A percentile compares a stretch with the other conserved stretches of the same genome.
Evolutionary conservation across 1,140 invertebrate genomes (phyloP).

Genomic region (Drosophila bifasciata): DNA sequence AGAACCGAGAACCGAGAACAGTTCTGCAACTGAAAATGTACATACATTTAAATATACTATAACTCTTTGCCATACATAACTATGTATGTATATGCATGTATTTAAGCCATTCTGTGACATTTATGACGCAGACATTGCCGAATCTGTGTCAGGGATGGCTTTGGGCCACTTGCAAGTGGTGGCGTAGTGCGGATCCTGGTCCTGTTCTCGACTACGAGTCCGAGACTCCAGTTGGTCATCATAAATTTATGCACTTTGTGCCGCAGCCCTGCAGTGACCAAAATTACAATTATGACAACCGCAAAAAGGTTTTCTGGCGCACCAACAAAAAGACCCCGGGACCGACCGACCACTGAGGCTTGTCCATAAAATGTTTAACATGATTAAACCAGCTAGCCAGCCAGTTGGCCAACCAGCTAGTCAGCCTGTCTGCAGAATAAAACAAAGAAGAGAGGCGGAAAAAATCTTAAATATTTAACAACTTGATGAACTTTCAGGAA

Average conservation of each 20-base stretch:
- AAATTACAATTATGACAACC: constrained; percentile 83
- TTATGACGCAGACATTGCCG: constrained; percentile 55
- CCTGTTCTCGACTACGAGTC: constrained; percentile 11
- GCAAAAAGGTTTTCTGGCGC: constrained; percentile 80
- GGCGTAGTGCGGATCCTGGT: constrained; percentile 1
- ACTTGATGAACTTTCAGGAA: constrained; percentile 53
- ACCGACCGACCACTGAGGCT: constrained; percentile 19
- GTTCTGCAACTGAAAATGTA: constrained; percentile 49
- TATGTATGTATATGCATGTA: constrained; percentile 26
- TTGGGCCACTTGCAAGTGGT: constrained; percentile 16
- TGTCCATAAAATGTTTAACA: constrained; percentile 79
- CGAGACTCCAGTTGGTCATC: constrained; percentile 45
- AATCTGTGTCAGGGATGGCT: constrained; percentile 65
- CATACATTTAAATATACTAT: constrained; percentile 58
- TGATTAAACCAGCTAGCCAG: constrained; percentile 62
- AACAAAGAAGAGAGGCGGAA: constrained; percentile 20
- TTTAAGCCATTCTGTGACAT: constrained; percentile 55
- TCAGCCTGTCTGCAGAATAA: constrained; percentile 1
- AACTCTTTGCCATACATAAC: constrained; percentile 24
- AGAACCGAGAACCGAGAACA: constrained; percentile 51
- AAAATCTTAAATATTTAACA: constrained; percentile 55
- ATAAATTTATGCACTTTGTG: constrained; percentile 77
- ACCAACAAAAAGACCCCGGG: constrained; percentile 63
- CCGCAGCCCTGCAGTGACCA: constrained; percentile 73
- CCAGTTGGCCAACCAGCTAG: background rate